Evolutionary conservation across 2,888 invertebrate species (phyloP), one percentile per base, ranked within the genome.

Genomic region (Cremastinae sp.): DNA sequence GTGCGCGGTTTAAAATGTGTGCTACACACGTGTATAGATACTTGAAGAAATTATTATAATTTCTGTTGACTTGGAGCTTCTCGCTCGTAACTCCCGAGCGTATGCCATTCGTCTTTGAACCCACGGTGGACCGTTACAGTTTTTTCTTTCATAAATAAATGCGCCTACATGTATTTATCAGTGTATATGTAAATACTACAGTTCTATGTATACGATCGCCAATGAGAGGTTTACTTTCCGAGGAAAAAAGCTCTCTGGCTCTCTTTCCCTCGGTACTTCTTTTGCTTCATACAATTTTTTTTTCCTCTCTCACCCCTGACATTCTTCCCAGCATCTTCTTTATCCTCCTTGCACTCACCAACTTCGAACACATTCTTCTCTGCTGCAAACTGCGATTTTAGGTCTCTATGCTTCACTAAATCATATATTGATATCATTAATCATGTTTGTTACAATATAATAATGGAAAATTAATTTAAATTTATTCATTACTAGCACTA

Each of bases 81-180:
- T 65, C 59, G 34, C 61, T 66, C 61, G 70, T 65, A 70, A 75
- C 51, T 54, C 75, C 59, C 54, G 66, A 75, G 61, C 65, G 75
- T 65, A 64, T 65, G 69, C 69, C 64, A 74, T 70, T 64, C 64
- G 69, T 70, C 34, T 58, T 10, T 70, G 43, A 74, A 70, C 58
- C 64, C 59, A 64, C 38, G 45, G 45, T 43, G 41, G 36, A 70
- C 69, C 69, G 74, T 74, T 70, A 69, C 62, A 74, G 36, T 68
- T 64, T 64, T 69, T 51, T 43, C 22, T 34, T 20, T 10, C 34
- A 47, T 47, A 61, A 47, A 61, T 61, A 47, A 45, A 38, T 51
- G n/a, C 12, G 18, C 18, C 1, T 38, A 5, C 5, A 16, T 20
- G 43, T 22, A 38, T 10, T 28, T 28, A 28, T 5, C 28, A 28